Evolutionary conservation across 2,113 vertebrate species (phyloP).

Genomic region (Tyto alba): DNA sequence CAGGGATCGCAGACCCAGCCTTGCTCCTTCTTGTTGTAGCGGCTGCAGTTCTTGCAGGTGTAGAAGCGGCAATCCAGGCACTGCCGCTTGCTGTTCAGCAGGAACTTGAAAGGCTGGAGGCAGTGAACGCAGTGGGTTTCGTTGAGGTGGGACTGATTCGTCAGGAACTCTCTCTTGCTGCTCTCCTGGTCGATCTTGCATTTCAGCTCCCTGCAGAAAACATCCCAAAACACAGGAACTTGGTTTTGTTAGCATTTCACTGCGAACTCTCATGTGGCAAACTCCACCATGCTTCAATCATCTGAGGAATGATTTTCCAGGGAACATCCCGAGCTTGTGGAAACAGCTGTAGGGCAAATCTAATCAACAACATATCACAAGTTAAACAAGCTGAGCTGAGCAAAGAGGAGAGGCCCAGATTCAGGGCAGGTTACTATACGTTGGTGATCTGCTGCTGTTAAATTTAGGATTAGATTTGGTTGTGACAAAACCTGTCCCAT

Average conservation of each 20-base stretch:
- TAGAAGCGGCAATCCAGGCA: slow-evolving; percentile 84
- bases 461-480: neutral
- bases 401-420: neutral
- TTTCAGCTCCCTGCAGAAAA: slow-evolving; percentile 78
- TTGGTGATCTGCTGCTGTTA: neutral
- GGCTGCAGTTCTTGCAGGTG: slow-evolving; percentile 84
- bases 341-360: slow-evolving; percentile 24
- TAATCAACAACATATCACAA: neutral
- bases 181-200: slow-evolving; percentile 81
- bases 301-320: neutral
- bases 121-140: slow-evolving; percentile 86
- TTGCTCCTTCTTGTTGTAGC: slow-evolving; percentile 78
- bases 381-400: neutral
- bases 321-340: neutral
- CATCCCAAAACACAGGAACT: neutral
- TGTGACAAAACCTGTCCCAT: neutral
- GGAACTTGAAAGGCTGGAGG: slow-evolving; percentile 87
- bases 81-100: slow-evolving; percentile 78
- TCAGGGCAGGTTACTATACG: neutral
- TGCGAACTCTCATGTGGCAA: neutral
- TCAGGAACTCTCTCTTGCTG: slow-evolving; percentile 81
- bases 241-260: neutral
- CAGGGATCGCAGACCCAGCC: slow-evolving; percentile 90
- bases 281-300: neutral
- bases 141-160: slow-evolving; percentile 69